Percentiles rank a stretch among this genome's conserved stretches.
phyloP scores from a whole-genome alignment of 1,140 invertebrate genomes.

The Scaptomyza montana region DNA sequence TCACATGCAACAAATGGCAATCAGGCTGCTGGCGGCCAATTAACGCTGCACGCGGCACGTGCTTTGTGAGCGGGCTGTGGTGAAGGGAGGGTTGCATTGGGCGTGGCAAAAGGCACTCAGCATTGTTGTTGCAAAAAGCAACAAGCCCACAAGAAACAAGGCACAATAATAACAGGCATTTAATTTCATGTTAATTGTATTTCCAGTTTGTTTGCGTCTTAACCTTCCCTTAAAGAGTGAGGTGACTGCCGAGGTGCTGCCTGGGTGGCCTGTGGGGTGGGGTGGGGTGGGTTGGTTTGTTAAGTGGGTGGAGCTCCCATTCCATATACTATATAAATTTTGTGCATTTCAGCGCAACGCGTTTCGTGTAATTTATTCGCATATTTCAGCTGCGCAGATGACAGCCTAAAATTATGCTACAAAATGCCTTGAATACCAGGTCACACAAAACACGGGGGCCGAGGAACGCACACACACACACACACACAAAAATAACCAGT shows the following conservation, averaged over 20 bases:
- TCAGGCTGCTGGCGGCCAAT: slow-evolving; percentile 19
- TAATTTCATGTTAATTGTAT: slow-evolving; percentile 78
- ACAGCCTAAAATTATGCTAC: slow-evolving; percentile 76
- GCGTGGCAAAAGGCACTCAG: slow-evolving; percentile 16
- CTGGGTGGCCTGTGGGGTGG: neutral
- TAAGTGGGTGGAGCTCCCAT: neutral
- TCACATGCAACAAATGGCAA: slow-evolving; percentile 12
- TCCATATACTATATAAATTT: slow-evolving; percentile 55
- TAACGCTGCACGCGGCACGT: slow-evolving; percentile 2
- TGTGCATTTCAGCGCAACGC: slow-evolving; percentile 36
- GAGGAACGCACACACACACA: too few species aligned
- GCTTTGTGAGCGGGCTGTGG: neutral
- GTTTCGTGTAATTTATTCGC: slow-evolving; percentile 69
- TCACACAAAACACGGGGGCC: slow-evolving; percentile 6
- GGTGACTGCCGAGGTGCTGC: neutral
- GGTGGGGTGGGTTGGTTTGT: neutral
- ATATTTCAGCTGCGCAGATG: slow-evolving; percentile 58
- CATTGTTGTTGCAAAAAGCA: neutral
- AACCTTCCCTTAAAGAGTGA: neutral
- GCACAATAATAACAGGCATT: slow-evolving; percentile 66
- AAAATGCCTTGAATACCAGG: slow-evolving; percentile 65
- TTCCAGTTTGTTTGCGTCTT: slow-evolving; percentile 27
- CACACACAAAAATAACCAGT: neutral
- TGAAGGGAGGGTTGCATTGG: neutral
- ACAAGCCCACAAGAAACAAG: slow-evolving; percentile 24